phyloP scores from a whole-genome alignment of 1,140 invertebrate genomes.

The Arctopsyche grandis region DNA sequence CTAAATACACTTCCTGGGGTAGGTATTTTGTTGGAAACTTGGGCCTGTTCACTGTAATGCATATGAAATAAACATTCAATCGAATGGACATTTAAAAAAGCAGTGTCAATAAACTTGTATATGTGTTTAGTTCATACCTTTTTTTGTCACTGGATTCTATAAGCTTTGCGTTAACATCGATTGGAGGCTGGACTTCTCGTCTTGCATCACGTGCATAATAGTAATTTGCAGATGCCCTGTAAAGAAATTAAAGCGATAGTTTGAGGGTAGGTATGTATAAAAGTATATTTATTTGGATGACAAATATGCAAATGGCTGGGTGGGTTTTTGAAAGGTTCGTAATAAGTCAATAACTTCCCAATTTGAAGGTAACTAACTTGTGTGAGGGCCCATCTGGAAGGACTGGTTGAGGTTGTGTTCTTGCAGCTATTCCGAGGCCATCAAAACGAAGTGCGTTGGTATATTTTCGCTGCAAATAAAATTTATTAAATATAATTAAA shows the following conservation, averaged over 20 bases:
- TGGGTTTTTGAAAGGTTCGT: too few relatives aligned
- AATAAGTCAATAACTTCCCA: too few relatives aligned
- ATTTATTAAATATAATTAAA: slow-evolving; percentile 5
- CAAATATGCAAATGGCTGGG: too few relatives aligned
- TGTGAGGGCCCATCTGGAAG: slow-evolving; percentile 80
- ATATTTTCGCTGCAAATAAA: slow-evolving; percentile 67
- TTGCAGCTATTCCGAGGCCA: slow-evolving; percentile 67
- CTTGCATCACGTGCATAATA: slow-evolving; percentile 82
- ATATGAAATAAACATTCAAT: slow-evolving; percentile 47
- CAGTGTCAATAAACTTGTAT: too few relatives aligned
- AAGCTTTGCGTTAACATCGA: slow-evolving; percentile 63
- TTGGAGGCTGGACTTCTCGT: slow-evolving; percentile 75
- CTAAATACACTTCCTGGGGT: slow-evolving; percentile 67
- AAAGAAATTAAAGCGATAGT: slow-evolving; percentile 44
- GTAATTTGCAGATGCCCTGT: slow-evolving; percentile 75
- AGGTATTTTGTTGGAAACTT: slow-evolving; percentile 59
- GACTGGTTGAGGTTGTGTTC: slow-evolving; percentile 79
- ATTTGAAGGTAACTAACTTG: slow-evolving; percentile 63
- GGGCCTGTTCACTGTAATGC: slow-evolving; percentile 58
- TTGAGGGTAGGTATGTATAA: not conserved
- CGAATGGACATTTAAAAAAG: too few relatives aligned
- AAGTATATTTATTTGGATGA: not conserved
- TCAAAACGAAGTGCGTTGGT: slow-evolving; percentile 73
- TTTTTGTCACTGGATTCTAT: slow-evolving; percentile 60
- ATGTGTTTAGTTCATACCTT: slow-evolving; percentile 56